A percentile compares a stretch with the other conserved stretches of the same genome.
Evolutionary conservation across 2,888 invertebrate species (phyloP).

Genomic region (Athripsodes cinereus): DNA sequence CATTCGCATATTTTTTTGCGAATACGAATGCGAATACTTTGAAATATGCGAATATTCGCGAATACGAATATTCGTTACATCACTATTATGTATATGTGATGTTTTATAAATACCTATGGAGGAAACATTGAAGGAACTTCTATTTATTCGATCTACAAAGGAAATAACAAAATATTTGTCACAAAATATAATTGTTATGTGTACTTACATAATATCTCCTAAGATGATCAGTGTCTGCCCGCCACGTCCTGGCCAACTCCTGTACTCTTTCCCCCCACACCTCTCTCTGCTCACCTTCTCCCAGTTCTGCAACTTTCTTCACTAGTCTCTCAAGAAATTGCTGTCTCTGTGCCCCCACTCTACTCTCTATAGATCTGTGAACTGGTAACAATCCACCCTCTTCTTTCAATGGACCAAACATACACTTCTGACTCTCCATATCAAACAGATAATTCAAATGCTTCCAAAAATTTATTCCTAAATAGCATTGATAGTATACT

Average conservation of each 20-base stretch:
- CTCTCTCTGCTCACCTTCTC: conserved; percentile 35
- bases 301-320: conserved; percentile 40
- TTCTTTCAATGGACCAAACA: conserved; percentile 42
- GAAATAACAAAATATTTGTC: no score
- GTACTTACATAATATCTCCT: conserved; percentile 67
- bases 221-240: conserved; percentile 65
- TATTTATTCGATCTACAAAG: no score
- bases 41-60: no score
- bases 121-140: no score
- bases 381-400: conserved; percentile 3
- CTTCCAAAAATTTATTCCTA: conserved; percentile 67
- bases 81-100: no score
- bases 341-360: conserved; percentile 20
- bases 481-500: conserved; percentile 72
- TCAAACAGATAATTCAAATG: conserved; percentile 74
- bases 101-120: no score
- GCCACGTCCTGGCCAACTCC: conserved; percentile 69
- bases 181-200: not conserved
- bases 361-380: conserved; percentile 20
- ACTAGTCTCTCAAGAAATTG: conserved; percentile 34
- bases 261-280: conserved; percentile 70
- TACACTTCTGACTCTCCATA: conserved; percentile 55
- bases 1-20: no score
- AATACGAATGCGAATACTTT: no score
- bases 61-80: no score